Evolutionary conservation across 2,113 vertebrate species (phyloP), one percentile per base, ranked within the genome.

Genomic region (Crotophaga sulcirostris): DNA sequence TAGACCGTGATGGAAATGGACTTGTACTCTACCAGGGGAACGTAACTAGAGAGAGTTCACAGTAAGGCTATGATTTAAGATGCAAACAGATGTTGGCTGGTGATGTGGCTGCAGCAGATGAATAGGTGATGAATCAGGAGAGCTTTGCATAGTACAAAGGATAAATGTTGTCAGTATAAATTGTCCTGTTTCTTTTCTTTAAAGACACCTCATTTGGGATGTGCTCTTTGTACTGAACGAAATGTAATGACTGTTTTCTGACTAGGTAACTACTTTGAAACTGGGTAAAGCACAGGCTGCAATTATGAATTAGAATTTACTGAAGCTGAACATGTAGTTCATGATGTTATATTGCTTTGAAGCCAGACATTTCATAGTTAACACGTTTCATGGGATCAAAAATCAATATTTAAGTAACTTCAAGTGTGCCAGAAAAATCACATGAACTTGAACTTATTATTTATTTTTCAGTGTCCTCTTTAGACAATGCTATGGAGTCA

Each of bases 51-150:
- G 42, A 83, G 88, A 67, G 72, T 87, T 90, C 72, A 87, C 60
- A 81, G 83, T 31, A 55, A 56, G 72, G 68, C 80, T 94, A 20
- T 63, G 89, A 92, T 74, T 95, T 89, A 89, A 93, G 95, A 92
- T 0, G 0, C 84, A 59, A 78, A 78, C 91, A 94, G 91, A 95
- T 89, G 76, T 67, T 92, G 80, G 56, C 47, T 83, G 81, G 93
- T 44, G 82, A 68, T 6, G 26, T 40, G 60, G 73, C 83, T 78
- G 76, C 5, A 38, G 79, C 67, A 93, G 90, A 90, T 88, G 90
- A 95, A 63, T 85, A 94, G 78, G 59, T 96, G 94, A 94, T 96
- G 94, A 96, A 94, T 96, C 93, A 95, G 82, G 74, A 91, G 84
- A 94, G 75, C 66, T 88, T 96, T 77, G 82, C 49, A 18, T 12